These are phyloP conservation scores for Corynorhinus townsendii DNA, from an alignment of 2,113 vertebrate species.

Conservation along the genomic window DNA sequence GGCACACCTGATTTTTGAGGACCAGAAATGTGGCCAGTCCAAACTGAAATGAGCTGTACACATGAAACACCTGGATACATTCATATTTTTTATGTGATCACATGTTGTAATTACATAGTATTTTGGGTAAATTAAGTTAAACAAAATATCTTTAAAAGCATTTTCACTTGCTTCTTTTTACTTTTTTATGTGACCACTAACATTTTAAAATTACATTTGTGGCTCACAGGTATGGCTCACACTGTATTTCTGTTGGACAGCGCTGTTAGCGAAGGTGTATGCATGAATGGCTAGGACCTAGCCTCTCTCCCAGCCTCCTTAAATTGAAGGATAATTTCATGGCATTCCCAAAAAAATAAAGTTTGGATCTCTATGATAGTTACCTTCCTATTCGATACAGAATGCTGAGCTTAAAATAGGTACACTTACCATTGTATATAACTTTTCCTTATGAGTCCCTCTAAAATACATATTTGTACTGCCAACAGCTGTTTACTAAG, in stretches of 20 bases:
- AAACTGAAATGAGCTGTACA: background rate
- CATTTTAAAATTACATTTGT: background rate
- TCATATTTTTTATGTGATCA: background rate
- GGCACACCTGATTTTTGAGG: background rate
- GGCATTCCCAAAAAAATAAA: background rate
- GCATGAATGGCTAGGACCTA: background rate
- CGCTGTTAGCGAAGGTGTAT: background rate
- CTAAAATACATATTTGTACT: background rate
- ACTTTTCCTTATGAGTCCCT: background rate
- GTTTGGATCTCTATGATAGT: background rate
- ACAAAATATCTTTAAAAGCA: background rate
- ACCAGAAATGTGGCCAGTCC: background rate
- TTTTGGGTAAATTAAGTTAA: background rate
- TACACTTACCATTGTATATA: background rate
- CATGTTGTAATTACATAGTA: background rate
- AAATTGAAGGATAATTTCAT: background rate
- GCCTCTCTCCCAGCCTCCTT: background rate
- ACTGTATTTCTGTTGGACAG: background rate
- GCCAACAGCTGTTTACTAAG: background rate
- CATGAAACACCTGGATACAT: background rate
- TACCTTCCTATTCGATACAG: background rate
- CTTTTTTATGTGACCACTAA: background rate
- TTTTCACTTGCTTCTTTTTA: background rate
- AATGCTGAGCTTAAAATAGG: background rate
- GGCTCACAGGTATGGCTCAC: background rate